A percentile compares a stretch with the other conserved stretches of the same genome.
phyloP scores from a whole-genome alignment of 1,140 invertebrate species.

The Cylas formicarius region DNA sequence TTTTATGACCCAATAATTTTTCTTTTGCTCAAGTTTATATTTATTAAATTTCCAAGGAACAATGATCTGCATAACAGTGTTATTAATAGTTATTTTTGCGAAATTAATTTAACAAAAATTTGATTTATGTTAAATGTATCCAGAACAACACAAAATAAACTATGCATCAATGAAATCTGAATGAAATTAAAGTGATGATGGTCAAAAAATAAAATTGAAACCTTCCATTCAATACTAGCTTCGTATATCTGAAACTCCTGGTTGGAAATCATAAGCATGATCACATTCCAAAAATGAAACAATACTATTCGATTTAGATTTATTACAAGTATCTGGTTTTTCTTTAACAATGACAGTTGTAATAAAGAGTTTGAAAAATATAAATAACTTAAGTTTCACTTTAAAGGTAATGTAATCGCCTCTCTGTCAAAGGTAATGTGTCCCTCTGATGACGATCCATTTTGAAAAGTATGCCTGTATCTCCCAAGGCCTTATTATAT shows the following conservation, averaged over 20 bases:
- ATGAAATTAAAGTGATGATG: too few species aligned
- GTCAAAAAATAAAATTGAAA: too few species aligned
- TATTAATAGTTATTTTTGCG: too few species aligned
- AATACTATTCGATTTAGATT: not conserved
- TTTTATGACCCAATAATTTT: too few species aligned
- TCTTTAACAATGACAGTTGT: not conserved
- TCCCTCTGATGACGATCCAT: slow-evolving; percentile 20
- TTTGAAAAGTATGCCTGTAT: slow-evolving; percentile 46
- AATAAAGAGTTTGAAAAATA: not conserved
- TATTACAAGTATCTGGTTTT: not conserved
- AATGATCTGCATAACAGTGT: too few species aligned
- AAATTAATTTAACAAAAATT: too few species aligned
- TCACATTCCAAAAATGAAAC: not conserved
- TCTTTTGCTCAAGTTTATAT: too few species aligned
- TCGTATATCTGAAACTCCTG: not conserved
- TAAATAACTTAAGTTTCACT: not conserved
- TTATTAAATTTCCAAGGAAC: too few species aligned
- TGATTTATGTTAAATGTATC: too few species aligned
- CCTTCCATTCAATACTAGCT: not conserved
- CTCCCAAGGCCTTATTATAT: slow-evolving; percentile 50
- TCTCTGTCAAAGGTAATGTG: slow-evolving; percentile 35
- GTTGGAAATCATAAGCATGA: not conserved
- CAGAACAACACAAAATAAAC: too few species aligned
- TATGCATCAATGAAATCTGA: too few species aligned
- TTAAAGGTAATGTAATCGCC: slow-evolving; percentile 18